Base-by-base conservation (phyloP, 2,113 vertebrate species). In the Myotis davidii region DNA sequence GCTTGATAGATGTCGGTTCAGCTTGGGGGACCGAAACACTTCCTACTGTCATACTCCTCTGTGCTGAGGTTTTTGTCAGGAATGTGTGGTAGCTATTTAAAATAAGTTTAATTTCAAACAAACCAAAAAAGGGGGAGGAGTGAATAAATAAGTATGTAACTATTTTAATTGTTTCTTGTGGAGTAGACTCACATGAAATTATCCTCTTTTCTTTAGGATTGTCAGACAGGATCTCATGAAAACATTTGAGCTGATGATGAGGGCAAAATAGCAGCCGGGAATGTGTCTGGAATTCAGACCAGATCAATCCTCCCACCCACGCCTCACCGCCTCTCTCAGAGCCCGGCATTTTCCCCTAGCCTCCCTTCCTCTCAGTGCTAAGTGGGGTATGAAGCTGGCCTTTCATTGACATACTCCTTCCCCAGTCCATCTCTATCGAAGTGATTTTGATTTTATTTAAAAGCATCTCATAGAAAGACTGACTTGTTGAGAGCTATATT, bases 301-400 rank as follows among this genome's bases (percentile, higher is more conserved):
- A 18, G 42, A 14, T 23, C 37, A 61, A 1, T 50, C 32, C 11
- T 77, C 4, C 78, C 67, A 32, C 32, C 18, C 32, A 9, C 25
- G 0, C 3, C 64, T 70, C 81, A n/a, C 2, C 3, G 25, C 17
- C 9, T 16, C n/a, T 14, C 59, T n/a, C 27, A 27, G 11, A 48
- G 25, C 10, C 69, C 0, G 20, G 5, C 3, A n/a, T 48, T 9
- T 29, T 50, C 72, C 52, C 20, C 0, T 7, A 13, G 5, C 10
- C 13, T 59, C 25, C 32, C n/a, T 61, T 39, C 18, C 42, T 54
- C 34, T 93, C 76, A 9, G n/a, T 14, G 25, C 18, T 39, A 14
- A 93, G 23, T 88, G 56, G 81, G 45, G 54, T 8, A 1, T 9
- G 16, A 4, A 12, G 1, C 56, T 83, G 73, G 27, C 27, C 67